Evolutionary conservation across 2,888 invertebrate species (phyloP).

Genomic region (Arrhopalites spinosus): DNA sequence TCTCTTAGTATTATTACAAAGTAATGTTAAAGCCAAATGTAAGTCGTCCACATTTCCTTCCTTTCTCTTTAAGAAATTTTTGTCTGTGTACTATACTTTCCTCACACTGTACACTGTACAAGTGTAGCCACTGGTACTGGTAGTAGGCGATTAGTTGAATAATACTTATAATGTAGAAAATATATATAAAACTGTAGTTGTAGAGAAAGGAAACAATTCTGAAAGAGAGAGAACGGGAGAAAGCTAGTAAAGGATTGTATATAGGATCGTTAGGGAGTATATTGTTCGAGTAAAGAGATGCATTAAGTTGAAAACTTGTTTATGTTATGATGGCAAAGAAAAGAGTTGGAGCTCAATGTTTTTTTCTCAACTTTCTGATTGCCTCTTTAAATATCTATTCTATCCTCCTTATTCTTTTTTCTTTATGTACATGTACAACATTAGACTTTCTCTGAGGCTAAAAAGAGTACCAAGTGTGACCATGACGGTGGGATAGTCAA

Average conservation of each 20-base stretch:
- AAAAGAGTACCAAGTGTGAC: not conserved
- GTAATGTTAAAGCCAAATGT: slow-evolving; percentile 9
- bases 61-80: not conserved
- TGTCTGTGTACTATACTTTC: not conserved
- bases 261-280: not conserved
- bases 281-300: not conserved
- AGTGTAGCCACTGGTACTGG: not conserved
- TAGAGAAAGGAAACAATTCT: not conserved
- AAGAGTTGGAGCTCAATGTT: not conserved
- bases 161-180: not conserved
- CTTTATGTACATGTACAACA: not conserved
- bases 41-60: not conserved
- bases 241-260: slow-evolving; percentile 1
- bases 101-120: not conserved
- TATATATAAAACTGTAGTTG: not conserved
- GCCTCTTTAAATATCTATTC: slow-evolving; percentile 12
- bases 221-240: not conserved
- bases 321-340: not conserved
- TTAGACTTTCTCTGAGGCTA: not conserved
- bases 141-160: not conserved
- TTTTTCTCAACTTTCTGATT: slow-evolving; percentile 13
- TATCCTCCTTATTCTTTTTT: not conserved
- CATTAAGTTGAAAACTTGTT: slow-evolving; percentile 24
- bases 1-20: not conserved
- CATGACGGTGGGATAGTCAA: not conserved